Evolutionary conservation across 2,888 invertebrate genomes (phyloP).

Genomic region (Ectemnius continuus): DNA sequence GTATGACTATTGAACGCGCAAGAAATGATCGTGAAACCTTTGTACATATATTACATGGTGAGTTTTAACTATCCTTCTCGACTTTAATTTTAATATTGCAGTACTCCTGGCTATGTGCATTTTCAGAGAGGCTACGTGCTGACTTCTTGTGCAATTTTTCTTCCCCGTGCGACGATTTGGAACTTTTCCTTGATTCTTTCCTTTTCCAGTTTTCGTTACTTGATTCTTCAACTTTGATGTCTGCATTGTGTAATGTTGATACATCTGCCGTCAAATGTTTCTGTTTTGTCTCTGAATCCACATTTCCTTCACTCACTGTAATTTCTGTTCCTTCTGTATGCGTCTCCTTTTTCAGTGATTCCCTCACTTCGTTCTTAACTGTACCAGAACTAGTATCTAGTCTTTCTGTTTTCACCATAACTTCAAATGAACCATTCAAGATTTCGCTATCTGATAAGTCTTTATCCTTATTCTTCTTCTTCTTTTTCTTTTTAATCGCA

Average conservation of each 20-base stretch:
- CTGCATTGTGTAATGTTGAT: not conserved
- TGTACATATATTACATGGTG: not conserved
- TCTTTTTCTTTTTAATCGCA: slow-evolving; percentile 29
- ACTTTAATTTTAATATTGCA: slow-evolving; percentile 30
- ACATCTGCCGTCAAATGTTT: slow-evolving; percentile 16
- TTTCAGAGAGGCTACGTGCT: not conserved
- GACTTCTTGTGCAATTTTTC: slow-evolving; percentile 1
- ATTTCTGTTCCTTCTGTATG: not conserved
- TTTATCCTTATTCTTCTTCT: slow-evolving; percentile 28
- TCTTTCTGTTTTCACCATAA: slow-evolving; percentile 27
- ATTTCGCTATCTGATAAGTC: slow-evolving; percentile 19
- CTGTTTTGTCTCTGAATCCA: not conserved
- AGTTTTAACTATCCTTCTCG: slow-evolving; percentile 13
- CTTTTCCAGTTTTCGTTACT: not conserved
- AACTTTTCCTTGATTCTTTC: not conserved
- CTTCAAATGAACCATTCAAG: slow-evolving; percentile 17
- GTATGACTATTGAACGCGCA: slow-evolving; percentile 1
- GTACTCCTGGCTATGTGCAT: slow-evolving; percentile 9
- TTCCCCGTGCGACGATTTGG: not conserved
- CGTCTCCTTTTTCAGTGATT: slow-evolving; percentile 10
- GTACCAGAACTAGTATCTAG: slow-evolving; percentile 5
- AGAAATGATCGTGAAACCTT: slow-evolving; percentile 3
- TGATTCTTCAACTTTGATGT: slow-evolving; percentile 24
- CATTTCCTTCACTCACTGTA: not conserved
- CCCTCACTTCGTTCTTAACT: not conserved